Evolutionary conservation across 2,797 vertebrate species (phyloP), one percentile per base, ranked within the genome.

Genomic region (Botia almorhae): DNA sequence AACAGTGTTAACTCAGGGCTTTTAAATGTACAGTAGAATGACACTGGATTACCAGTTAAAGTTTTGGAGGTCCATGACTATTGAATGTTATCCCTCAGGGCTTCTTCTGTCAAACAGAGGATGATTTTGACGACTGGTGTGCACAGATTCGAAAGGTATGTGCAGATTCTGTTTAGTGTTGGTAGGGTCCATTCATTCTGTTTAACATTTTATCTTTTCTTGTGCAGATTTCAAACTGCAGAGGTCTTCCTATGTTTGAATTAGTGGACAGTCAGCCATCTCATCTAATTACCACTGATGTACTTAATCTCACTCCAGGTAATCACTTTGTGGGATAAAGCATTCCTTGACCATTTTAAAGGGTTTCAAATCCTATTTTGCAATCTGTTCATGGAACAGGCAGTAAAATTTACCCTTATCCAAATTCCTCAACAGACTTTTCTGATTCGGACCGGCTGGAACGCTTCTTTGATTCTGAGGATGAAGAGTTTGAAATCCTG

Each of bases 401-500:
- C 39, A 39, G 4, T 39, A 8, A 39, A 29, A 29, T 29, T 1
- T 56, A 29, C 29, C 29, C 53, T n/a, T 43, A 17, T 64, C 29
- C 1, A 21, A 23, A 58, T 65, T 39, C 53, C 68, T 70, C 82
- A 51, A 2, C 90, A 99, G 98, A 99, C 86, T 97, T 97, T 89
- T 98, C 96, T 0, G 97, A 98, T 12, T 95, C 95, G 0, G 97
- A 98, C 87, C 93, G 96, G 86, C 88, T 98, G 87, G 98, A 98
- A 90, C 95, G 98, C 82, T 98, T 98, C 91, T 99, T 99, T 84
- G 98, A 99, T 85, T 99, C 98, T 0, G 98, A 99, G 88, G 98
- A 99, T 8, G 98, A 99, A 90, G 98, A 99, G 92, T 99, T 99
- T 81, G 98, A 99, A 92, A 99, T 99, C 87, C 91, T 99, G 82